Percentiles rank a stretch among this genome's conserved stretches.
These are phyloP conservation scores for Enteromius radiatus DNA, from an alignment of 2,797 vertebrate genomes.

Conservation along the genomic window DNA sequence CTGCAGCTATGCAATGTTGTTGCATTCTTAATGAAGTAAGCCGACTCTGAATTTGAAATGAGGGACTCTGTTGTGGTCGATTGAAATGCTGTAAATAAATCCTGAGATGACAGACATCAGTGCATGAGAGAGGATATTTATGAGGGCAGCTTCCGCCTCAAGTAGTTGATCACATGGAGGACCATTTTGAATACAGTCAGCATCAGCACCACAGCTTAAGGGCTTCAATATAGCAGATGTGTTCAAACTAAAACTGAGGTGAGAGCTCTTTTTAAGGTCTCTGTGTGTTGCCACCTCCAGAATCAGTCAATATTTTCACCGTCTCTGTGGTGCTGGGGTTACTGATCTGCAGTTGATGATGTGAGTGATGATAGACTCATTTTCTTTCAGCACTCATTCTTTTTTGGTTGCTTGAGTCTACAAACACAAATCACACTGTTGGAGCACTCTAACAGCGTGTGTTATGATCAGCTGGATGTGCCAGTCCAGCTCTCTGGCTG, in stretches of 20 bases:
- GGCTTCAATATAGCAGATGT: slow-evolving; percentile 6
- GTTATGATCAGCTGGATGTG: no score
- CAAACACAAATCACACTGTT: background rate
- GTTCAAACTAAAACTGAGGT: slow-evolving; percentile 1
- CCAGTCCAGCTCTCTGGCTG: no score
- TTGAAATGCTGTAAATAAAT: slow-evolving; percentile 33
- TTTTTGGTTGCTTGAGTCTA: background rate
- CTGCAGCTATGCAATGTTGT: slow-evolving; percentile 1
- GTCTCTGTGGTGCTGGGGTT: background rate
- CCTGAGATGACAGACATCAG: background rate
- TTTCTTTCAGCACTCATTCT: no score
- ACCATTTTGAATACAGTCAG: slow-evolving; percentile 8
- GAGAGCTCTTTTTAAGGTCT: slow-evolving; percentile 2
- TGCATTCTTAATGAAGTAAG: slow-evolving; percentile 19
- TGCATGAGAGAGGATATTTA: slow-evolving; percentile 19
- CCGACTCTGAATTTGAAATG: slow-evolving; percentile 11
- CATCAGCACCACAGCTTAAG: slow-evolving; percentile 9
- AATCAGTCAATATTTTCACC: slow-evolving; percentile 18
- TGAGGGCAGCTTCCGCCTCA: background rate
- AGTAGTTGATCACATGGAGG: slow-evolving; percentile 19
- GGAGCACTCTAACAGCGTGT: background rate
- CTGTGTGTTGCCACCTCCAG: background rate
- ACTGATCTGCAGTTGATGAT: slow-evolving; percentile 10
- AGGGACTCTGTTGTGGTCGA: slow-evolving; percentile 21
- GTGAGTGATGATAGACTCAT: background rate